Evolutionary conservation across 2,888 invertebrate species (phyloP).

Genomic region (Apodemia duryi): DNA sequence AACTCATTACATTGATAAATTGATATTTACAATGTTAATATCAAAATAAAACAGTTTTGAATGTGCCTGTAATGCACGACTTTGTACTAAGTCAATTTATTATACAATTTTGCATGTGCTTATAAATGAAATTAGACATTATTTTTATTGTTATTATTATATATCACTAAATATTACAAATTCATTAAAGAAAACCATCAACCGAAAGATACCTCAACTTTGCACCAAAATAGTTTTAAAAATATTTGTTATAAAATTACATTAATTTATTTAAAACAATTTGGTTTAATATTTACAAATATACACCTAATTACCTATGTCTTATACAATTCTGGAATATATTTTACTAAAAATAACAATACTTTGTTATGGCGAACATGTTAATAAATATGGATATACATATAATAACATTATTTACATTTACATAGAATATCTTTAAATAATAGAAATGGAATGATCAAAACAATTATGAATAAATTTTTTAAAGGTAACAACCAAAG

Average conservation of each 20-base stretch:
- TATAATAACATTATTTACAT: conserved; percentile 17
- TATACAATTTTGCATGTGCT: not conserved
- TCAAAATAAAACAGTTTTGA: not conserved
- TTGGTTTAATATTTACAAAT: conserved; percentile 5
- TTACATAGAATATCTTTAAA: conserved; percentile 12
- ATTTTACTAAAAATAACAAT: conserved; percentile 11
- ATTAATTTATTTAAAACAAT: not conserved
- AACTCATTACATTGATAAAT: not conserved
- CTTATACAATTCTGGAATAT: conserved; percentile 1
- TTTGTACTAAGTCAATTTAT: conserved; percentile 1
- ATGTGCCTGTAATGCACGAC: not conserved
- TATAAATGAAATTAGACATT: not conserved
- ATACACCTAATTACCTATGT: not conserved
- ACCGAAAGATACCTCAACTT: not conserved
- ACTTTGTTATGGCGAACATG: conserved; percentile 13
- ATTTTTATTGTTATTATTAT: not conserved
- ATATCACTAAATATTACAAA: conserved; percentile 5
- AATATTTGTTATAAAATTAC: not conserved
- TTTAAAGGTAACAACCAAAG: conserved; percentile 54
- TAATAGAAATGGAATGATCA: conserved; percentile 54
- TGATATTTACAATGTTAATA: not conserved
- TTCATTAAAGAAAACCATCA: not conserved
- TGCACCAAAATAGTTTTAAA: not conserved
- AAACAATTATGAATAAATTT: conserved; percentile 40
- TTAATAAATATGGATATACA: conserved; percentile 3